phyloP scores from a whole-genome alignment of 30 jellyfish, hydroid and myxozoan species.

The Aurelia aurita region DNA sequence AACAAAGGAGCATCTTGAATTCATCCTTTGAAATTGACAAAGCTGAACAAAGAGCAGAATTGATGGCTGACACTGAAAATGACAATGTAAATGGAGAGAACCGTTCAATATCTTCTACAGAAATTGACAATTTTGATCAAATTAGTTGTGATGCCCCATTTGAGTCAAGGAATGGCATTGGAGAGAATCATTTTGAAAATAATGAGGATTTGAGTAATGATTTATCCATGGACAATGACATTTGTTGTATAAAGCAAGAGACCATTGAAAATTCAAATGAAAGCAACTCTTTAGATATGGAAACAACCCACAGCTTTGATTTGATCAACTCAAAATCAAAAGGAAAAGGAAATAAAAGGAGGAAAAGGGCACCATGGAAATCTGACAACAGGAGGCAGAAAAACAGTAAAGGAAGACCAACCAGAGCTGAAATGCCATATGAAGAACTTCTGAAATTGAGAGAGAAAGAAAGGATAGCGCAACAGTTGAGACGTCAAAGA shows the following conservation, averaged over 20 bases:
- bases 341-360: conserved; percentile 4
- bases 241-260: too few species aligned
- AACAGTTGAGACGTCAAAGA: conserved; percentile 79
- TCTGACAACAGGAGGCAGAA: conserved; percentile 29
- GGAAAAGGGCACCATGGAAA: conserved; percentile 59
- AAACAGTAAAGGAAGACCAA: conserved; percentile 51
- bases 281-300: too few species aligned
- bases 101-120: too few species aligned
- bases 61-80: too few species aligned
- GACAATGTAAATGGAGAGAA: too few species aligned
- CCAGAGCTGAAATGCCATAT: conserved; percentile 88
- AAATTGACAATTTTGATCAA: conserved; percentile 7
- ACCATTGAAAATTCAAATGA: too few species aligned
- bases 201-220: too few species aligned
- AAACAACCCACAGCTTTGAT: too few species aligned
- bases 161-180: neutral
- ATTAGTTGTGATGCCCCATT: neutral
- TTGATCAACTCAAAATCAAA: neutral
- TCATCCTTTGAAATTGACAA: too few species aligned
- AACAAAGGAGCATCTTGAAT: neutral
- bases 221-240: too few species aligned
- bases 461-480: conserved; percentile 92
- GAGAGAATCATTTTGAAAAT: neutral
- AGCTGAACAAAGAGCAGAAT: too few species aligned
- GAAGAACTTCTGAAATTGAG: conserved; percentile 79